phyloP scores from a whole-genome alignment of 2,888 invertebrate genomes.

The Laspeyria flexula region DNA sequence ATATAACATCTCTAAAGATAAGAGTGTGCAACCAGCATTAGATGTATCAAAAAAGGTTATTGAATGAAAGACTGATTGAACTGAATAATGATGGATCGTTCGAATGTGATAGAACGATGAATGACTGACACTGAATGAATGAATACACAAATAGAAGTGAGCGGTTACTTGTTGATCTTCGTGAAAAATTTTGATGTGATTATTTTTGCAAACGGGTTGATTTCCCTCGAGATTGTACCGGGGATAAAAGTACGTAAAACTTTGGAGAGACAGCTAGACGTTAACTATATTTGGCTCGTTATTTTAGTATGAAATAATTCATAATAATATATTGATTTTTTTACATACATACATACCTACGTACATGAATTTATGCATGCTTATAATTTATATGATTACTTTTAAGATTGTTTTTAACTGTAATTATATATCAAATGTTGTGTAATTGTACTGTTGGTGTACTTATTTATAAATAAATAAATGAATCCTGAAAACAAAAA shows the following conservation, averaged over 20 bases:
- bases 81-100: slow-evolving; percentile 34
- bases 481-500: too few species aligned
- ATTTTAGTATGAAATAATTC: neutral
- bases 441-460: too few species aligned
- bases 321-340: too few species aligned
- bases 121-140: slow-evolving; percentile 24
- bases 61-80: slow-evolving; percentile 36
- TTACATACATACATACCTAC: too few species aligned
- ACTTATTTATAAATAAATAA: too few species aligned
- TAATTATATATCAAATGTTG: too few species aligned
- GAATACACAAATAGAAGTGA: slow-evolving; percentile 29
- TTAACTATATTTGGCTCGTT: neutral
- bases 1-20: too few species aligned
- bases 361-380: too few species aligned
- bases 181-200: slow-evolving; percentile 20
- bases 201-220: slow-evolving; percentile 21
- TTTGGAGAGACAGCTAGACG: neutral
- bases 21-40: neutral
- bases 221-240: slow-evolving; percentile 2
- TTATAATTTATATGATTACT: too few species aligned
- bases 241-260: neutral
- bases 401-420: too few species aligned
- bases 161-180: slow-evolving; percentile 40
- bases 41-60: slow-evolving; percentile 16
- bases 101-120: slow-evolving; percentile 25